Percentiles rank a stretch among this genome's conserved stretches.
These are phyloP conservation scores for Chydorus sphaericus DNA, from an alignment of 2,888 invertebrate species.

Conservation along the genomic window DNA sequence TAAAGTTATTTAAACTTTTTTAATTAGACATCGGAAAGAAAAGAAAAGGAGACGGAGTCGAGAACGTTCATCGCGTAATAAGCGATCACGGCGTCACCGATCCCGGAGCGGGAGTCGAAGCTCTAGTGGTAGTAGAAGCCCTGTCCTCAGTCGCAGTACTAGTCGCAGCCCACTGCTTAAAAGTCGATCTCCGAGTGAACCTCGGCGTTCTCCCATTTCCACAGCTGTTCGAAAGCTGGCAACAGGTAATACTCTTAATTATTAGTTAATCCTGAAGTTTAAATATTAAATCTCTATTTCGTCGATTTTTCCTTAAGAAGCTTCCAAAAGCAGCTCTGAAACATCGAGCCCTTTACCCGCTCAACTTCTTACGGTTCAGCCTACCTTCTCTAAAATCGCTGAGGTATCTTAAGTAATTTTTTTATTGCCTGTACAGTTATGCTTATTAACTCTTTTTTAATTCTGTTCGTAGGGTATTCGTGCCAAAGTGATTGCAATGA, in stretches of 20 bases:
- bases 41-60: not conserved
- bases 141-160: not conserved
- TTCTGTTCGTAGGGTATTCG: constrained; percentile 11
- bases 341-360: constrained; percentile 11
- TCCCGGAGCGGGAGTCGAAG: not conserved
- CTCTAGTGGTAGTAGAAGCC: not conserved
- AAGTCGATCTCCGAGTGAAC: not conserved
- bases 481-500: constrained; percentile 11
- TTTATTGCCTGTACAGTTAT: not conserved
- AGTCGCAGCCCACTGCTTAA: not conserved
- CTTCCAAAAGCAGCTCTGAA: constrained; percentile 1
- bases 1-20: too few species aligned
- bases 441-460: not conserved
- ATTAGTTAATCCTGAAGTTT: not conserved
- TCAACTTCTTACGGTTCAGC: constrained; percentile 5
- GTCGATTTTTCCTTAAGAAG: not conserved
- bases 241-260: not conserved
- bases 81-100: not conserved
- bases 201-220: not conserved
- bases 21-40: not conserved
- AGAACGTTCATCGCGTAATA: not conserved
- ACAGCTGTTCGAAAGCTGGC: not conserved
- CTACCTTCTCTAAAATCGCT: constrained; percentile 10
- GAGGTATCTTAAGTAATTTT: not conserved
- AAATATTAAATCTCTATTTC: too few species aligned